Evolutionary conservation across 2,113 vertebrate genomes (phyloP), one percentile per base, ranked within the genome.

Genomic region (Oplegnathus fasciatus): DNA sequence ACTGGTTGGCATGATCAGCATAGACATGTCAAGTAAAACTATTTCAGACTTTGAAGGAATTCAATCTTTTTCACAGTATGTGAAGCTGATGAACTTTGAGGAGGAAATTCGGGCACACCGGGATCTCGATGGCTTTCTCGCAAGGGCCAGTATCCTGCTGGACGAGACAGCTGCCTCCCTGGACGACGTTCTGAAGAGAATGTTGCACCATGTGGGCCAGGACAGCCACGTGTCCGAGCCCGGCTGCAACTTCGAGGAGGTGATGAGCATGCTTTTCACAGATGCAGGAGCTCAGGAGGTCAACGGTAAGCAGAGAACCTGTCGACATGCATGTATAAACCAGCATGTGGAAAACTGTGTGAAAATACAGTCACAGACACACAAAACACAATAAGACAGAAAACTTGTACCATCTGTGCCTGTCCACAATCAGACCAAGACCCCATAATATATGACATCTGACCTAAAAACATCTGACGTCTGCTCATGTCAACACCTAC

Each of bases 81-180:
- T 99, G 94, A 99, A 98, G 93, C 95, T 99, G 95, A 99, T 99
- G 97, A 98, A 99, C 94, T 99, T 99, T 30, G 96, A 97, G 92
- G 97, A 99, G 88, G 98, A 99, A 89, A 95, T 99, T 14, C 94
- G 98, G 26, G 98, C 98, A 0, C 98, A 98, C 83, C 88, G 98
- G 8, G 98, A 99, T 90, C 91, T 99, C 65, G 98, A 99, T 7
- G 97, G 97, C 73, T 99, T 99, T 92, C 93, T 99, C 89, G 97
- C 97, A 0, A 93, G 95, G 89, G 98, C 98, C 89, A 97, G 95
- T 82, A 98, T 99, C 91, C 95, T 99, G 88, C 94, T 99, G 92
- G 96, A 99, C 0, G 98, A 99, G 94, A 96, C 97, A 0, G 97
- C 98, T 3, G 97, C 97, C 24, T 97, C 97, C 1, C 96, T 99